Evolutionary conservation across 2,113 vertebrate species (phyloP), one percentile per base, ranked within the genome.

Genomic region (Lota lota): DNA sequence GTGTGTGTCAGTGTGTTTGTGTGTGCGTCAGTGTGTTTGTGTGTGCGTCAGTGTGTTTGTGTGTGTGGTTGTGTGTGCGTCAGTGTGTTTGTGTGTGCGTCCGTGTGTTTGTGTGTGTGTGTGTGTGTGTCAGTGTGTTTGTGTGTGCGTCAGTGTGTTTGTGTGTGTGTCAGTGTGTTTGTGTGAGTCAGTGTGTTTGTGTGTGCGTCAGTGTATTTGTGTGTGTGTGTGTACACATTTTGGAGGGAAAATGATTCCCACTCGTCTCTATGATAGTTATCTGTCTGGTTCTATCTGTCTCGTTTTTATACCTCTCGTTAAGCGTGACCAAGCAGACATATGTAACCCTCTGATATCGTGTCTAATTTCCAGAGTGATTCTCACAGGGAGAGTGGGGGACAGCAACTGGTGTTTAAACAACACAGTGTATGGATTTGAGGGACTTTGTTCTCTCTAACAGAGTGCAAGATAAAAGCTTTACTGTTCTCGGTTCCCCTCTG

Each of bases 401-500:
- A 47, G 40, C 12, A 24, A 50, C 24, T 20, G 66, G 70, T 63
- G 64, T 79, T 85, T 76, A 73, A 85, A 83, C 70, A 77, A 22
- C 40, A 22, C 70, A n/a, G 64, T 56, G 67, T 77, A 50, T 63
- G 36, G 50, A 74, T 76, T 70, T 61, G 51, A 64, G 65, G 64
- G 65, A 74, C 74, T 87, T 81, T 76, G 78, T 74, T 78, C 69
- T 78, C n/a, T 70, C 57, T 17, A 73, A 74, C 68, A 75, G 69
- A 54, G n/a, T n/a, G 36, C 74, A 15, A 80, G 19, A 82, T 79
- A 61, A 82, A 80, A 82, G n/a, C 17, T 21, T 17, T 56, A 14
- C 1, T 24, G 0, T 12, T 83, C 80, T 12, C 0, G 33, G 17
- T 63, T 20, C 54, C 51, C 72, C 66, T 64, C 57, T 58, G 61